phyloP scores from a whole-genome alignment of 2,797 vertebrate genomes.

The Sebastes matsubarae region DNA sequence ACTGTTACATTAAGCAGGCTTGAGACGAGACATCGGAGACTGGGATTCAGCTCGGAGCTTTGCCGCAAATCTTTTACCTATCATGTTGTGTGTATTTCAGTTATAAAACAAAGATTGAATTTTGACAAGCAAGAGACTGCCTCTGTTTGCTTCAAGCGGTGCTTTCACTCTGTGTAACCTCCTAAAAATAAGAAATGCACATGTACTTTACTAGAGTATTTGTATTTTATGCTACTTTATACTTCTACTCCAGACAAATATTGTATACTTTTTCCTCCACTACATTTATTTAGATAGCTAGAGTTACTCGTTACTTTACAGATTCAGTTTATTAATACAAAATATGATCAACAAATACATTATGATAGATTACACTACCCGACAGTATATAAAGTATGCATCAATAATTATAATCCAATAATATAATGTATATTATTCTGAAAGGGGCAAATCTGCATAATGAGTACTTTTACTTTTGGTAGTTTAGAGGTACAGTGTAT shows the following conservation, averaged over 20 bases:
- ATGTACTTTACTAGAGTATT: not conserved
- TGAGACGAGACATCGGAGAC: constrained; percentile 11
- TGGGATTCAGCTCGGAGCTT: constrained; percentile 41
- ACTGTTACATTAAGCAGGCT: constrained; percentile 26
- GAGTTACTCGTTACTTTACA: not conserved
- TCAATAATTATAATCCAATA: too few species aligned
- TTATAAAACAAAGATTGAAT: constrained; percentile 26
- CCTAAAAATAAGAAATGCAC: not conserved
- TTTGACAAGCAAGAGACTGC: constrained; percentile 31
- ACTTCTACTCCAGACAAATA: not conserved
- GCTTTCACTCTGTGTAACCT: constrained; percentile 43
- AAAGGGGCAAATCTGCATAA: not conserved
- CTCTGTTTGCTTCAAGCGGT: constrained; percentile 30
- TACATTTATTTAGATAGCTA: not conserved
- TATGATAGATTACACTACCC: not conserved
- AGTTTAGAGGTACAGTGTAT: too few species aligned
- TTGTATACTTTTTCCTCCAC: not conserved
- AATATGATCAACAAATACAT: not conserved
- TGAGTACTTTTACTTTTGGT: not conserved
- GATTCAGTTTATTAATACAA: not conserved
- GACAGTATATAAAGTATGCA: not conserved
- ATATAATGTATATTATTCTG: not conserved
- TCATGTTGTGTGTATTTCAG: constrained; percentile 26
- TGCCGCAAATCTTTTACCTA: constrained; percentile 10
- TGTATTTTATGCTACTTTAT: not conserved